Evolutionary conservation across 2,113 vertebrate genomes (phyloP), one percentile per base, ranked within the genome.

Genomic region (Dicaeum eximium): DNA sequence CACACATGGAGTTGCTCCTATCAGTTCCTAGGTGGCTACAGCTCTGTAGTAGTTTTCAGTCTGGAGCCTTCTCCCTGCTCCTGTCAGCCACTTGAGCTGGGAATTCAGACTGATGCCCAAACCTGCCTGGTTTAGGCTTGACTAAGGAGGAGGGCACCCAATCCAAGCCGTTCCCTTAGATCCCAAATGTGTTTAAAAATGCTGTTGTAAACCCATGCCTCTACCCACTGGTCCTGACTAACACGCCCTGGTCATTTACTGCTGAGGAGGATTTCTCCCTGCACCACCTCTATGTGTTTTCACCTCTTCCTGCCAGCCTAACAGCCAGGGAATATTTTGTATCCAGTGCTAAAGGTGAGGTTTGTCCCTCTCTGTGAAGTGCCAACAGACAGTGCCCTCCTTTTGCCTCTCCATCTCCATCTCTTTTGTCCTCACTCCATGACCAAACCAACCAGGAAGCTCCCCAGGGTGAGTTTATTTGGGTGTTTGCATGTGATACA

Each of bases 191-290:
- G 20, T 8, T 42, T 28, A 21, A 38, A 72, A 66, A 4, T 19
- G 5, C 30, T 7, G 19, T 21, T 64, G 35, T 12, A 80, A 65
- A 51, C 5, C 30, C 21, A 3, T 6, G 9, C 5, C 58, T 42
- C 65, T 40, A 8, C 33, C 35, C 7, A 10, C 19, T 45, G 40
- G 28, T 24, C 20, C 2, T 33, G 27, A 28, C 54, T 23, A 45
- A 67, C 71, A 47, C 27, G 1, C 0, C 7, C 25, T 6, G 27
- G 16, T 13, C 3, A 0, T 53, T 47, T 25, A 23, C 28, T 53
- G 17, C 13, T 0, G 1, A 38, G 54, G 2, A 60, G 57, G 65
- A 25, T 47, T 79, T 48, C 53, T 64, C 61, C 31, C 51, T 64
- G 20, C 57, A 51, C 14, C 30, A 48, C 3, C 14, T 10, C 23